phyloP scores from a whole-genome alignment of 2,888 invertebrate species.

The Hetaerina titia region DNA sequence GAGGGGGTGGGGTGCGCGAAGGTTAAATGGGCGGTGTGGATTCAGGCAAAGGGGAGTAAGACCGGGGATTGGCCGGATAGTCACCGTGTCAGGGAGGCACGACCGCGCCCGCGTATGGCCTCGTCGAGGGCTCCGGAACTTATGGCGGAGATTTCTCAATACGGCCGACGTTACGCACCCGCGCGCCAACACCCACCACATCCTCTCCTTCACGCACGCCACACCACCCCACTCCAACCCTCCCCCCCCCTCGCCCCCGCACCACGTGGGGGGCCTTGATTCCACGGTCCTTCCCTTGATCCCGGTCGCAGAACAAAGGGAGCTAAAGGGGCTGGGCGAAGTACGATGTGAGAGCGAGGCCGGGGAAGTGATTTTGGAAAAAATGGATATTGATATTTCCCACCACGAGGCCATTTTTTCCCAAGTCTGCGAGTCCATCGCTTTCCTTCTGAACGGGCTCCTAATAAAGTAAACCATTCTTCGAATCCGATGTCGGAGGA shows the following conservation, averaged over 20 bases:
- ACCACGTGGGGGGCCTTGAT: neutral
- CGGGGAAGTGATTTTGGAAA: neutral
- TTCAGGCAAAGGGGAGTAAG: conserved; percentile 51
- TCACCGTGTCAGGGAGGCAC: neutral
- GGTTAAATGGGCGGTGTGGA: conserved; percentile 33
- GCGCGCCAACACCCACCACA: neutral
- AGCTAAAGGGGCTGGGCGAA: neutral
- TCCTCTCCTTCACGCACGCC: neutral
- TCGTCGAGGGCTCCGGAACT: conserved; percentile 46
- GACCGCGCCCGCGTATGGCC: neutral
- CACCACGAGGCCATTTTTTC: neutral
- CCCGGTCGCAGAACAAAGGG: conserved; percentile 43
- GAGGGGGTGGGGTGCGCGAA: neutral
- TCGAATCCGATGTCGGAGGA: neutral
- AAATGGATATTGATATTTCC: conserved; percentile 13
- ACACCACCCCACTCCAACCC: neutral
- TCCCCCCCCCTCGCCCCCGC: neutral
- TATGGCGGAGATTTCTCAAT: conserved; percentile 63
- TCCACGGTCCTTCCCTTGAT: conserved; percentile 41
- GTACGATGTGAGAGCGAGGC: neutral
- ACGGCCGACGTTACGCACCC: neutral
- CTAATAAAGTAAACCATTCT: neutral
- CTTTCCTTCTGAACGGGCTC: neutral
- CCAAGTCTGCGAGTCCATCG: neutral
- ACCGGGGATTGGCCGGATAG: conserved; percentile 53